These are phyloP conservation scores for Anser cygnoides DNA, from an alignment of 2,113 vertebrate genomes.

Conservation along the genomic window DNA sequence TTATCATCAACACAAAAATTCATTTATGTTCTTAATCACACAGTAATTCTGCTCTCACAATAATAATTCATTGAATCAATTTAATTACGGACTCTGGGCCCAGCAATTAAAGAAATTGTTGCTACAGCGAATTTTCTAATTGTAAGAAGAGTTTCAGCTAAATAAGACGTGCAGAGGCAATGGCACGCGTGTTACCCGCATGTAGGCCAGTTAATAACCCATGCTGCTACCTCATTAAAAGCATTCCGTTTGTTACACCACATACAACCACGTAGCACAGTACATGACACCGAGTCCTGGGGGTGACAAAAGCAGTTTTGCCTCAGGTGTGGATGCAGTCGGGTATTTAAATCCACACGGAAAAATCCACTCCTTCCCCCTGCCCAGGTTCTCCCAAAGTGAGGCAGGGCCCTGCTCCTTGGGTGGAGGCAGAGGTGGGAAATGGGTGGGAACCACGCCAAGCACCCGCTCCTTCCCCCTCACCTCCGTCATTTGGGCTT, in stretches of 20 bases:
- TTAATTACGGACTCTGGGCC: background rate
- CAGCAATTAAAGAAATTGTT: slow-evolving; percentile 3
- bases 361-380: too few relatives aligned
- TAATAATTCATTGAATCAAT: slow-evolving; percentile 1
- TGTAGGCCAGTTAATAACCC: background rate
- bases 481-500: background rate
- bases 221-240: background rate
- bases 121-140: background rate
- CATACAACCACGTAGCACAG: background rate
- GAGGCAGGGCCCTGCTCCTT: too few relatives aligned
- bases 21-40: background rate
- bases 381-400: too few relatives aligned
- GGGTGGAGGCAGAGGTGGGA: background rate
- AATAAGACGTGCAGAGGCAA: background rate
- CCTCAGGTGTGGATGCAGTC: too few relatives aligned
- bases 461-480: background rate
- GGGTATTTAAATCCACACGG: too few relatives aligned
- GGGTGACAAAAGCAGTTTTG: background rate
- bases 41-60: background rate
- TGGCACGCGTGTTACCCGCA: background rate
- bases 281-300: background rate
- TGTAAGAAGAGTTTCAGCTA: background rate
- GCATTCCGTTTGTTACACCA: background rate
- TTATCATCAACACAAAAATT: background rate
- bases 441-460: background rate